A percentile compares a stretch with the other conserved stretches of the same genome.
These are phyloP conservation scores for Ips typographus DNA, from an alignment of 1,140 invertebrate genomes.

Conservation along the genomic window DNA sequence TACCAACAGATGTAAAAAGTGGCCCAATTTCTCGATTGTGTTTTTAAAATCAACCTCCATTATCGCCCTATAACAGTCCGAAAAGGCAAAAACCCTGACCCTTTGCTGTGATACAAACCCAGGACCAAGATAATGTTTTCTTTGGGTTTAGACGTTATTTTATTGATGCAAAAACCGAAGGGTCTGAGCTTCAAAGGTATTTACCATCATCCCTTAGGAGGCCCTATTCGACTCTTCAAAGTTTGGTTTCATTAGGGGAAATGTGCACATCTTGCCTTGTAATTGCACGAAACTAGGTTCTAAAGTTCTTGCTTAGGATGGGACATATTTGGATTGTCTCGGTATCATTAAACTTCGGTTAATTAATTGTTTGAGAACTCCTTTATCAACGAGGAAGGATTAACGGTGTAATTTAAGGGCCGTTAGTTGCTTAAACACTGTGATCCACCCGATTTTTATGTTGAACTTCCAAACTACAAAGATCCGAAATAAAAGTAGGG, in stretches of 20 bases:
- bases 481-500: no score
- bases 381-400: constrained; percentile 12
- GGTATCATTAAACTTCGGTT: constrained; percentile 19
- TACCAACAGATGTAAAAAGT: no score
- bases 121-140: neutral
- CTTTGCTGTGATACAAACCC: neutral
- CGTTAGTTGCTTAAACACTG: neutral
- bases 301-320: constrained; percentile 12
- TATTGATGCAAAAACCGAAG: constrained; percentile 19
- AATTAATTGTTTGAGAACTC: constrained; percentile 22
- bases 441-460: no score
- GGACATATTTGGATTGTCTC: constrained; percentile 23
- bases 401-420: constrained; percentile 14
- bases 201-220: constrained; percentile 15
- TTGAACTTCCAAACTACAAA: no score
- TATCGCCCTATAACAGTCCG: neutral
- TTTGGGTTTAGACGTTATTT: constrained; percentile 1
- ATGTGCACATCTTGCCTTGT: constrained; percentile 17
- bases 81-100: neutral
- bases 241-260: constrained; percentile 23
- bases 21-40: no score
- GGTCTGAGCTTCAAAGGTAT: constrained; percentile 16
- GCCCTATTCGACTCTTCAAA: constrained; percentile 11
- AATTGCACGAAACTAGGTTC: constrained; percentile 11
- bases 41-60: no score